Evolutionary conservation across 2,888 invertebrate species (phyloP).

Genomic region (Tuberolachnus salignus): DNA sequence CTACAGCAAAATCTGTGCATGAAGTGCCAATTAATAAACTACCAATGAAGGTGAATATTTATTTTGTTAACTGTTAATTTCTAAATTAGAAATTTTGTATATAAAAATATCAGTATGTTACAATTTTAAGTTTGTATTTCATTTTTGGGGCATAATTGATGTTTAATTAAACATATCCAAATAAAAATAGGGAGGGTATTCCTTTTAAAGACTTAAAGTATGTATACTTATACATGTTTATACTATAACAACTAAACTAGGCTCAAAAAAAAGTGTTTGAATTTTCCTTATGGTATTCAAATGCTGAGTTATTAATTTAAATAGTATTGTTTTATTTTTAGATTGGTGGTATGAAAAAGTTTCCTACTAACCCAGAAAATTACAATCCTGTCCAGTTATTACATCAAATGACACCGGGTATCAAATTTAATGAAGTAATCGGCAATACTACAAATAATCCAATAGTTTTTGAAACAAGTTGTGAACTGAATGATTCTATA

Average conservation of each 20-base stretch:
- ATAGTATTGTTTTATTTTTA: neutral
- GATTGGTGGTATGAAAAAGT: constrained; percentile 49
- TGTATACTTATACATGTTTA: no score
- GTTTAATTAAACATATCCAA: no score
- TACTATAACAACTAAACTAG: no score
- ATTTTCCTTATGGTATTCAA: neutral
- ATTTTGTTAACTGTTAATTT: neutral
- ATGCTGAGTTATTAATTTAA: neutral
- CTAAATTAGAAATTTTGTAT: neutral
- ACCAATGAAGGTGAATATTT: constrained; percentile 5
- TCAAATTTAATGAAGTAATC: constrained; percentile 17
- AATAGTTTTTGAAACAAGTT: constrained; percentile 3
- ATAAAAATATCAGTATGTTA: no score
- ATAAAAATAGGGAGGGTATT: no score
- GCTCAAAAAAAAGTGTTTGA: no score
- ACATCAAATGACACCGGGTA: constrained; percentile 46
- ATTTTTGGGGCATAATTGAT: no score
- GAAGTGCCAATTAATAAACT: neutral
- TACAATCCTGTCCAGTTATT: constrained; percentile 52
- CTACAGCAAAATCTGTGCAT: constrained; percentile 2
- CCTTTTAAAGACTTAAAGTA: no score
- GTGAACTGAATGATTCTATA: neutral
- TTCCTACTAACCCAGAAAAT: constrained; percentile 36
- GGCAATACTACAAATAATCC: neutral
- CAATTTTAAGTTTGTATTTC: no score